Conservation (phyloP, 2,113 vertebrate species). For the Haliaeetus leucogaster region DNA sequence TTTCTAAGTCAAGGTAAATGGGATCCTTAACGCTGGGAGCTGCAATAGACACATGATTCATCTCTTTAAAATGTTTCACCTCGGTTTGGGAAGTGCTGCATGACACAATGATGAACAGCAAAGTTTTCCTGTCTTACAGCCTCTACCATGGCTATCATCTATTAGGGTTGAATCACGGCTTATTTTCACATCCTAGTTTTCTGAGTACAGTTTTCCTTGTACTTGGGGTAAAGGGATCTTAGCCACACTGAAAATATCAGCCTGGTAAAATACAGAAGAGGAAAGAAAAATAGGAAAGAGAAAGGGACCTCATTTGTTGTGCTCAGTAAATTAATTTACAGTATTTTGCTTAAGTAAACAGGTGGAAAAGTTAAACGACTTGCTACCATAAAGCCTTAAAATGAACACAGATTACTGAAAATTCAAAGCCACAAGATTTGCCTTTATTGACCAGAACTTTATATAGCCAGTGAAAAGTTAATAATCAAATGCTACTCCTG, state of each 20-base stretch:
- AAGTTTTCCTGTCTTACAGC: background rate
- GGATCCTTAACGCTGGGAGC: background rate
- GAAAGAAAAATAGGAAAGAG: background rate
- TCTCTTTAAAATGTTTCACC: background rate
- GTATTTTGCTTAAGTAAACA: background rate
- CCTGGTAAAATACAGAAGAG: background rate
- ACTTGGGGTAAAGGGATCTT: background rate
- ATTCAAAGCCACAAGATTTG: background rate
- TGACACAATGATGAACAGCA: background rate
- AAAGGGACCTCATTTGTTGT: background rate
- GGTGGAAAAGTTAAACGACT: background rate
- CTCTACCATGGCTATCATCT: accelerated
- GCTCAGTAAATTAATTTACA: background rate
- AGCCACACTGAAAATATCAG: background rate
- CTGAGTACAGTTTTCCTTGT: background rate
- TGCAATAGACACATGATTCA: background rate
- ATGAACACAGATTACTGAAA: background rate
- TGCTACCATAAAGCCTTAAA: background rate
- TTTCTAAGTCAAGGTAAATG: background rate
- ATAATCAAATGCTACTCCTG: background rate
- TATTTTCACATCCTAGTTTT: background rate
- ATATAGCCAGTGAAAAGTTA: background rate
- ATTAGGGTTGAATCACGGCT: background rate
- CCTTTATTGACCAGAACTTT: background rate
- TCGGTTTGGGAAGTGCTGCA: background rate